Percentiles rank a stretch among this genome's conserved stretches.
These are phyloP conservation scores for Champsocephalus gunnari DNA, from an alignment of 2,797 vertebrate species.

Conservation along the genomic window DNA sequence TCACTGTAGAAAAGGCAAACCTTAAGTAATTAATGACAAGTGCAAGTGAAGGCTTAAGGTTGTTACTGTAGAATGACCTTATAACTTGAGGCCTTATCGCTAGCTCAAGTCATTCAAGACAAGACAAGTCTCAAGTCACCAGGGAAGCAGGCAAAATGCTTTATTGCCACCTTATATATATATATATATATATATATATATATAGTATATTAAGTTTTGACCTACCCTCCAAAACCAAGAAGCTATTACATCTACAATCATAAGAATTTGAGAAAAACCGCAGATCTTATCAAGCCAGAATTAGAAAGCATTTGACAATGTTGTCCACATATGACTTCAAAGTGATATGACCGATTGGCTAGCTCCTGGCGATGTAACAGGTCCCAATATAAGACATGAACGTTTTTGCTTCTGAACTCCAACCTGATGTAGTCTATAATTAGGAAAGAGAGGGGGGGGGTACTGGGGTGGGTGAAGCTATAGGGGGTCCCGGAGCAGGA, in stretches of 20 bases:
- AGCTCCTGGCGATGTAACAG: too few relatives aligned
- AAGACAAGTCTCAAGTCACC: neutral
- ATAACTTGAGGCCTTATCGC: neutral
- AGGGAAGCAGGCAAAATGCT: neutral
- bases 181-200: neutral
- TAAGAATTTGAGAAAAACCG: neutral
- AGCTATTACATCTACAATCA: too few relatives aligned
- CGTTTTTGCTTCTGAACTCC: neutral
- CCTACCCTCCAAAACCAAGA: neutral
- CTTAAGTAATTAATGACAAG: neutral
- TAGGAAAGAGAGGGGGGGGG: slow-evolving; percentile 34
- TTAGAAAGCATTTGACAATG: neutral
- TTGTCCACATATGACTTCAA: neutral
- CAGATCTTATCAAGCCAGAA: neutral
- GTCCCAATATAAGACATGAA: neutral
- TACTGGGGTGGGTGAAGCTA: slow-evolving; percentile 57
- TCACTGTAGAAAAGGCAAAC: neutral
- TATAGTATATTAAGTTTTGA: neutral
- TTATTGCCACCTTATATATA: neutral
- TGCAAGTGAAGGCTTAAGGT: neutral
- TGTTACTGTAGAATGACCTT: neutral
- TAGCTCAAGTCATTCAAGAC: neutral
- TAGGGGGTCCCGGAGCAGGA: slow-evolving; percentile 61
- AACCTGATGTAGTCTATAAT: slow-evolving; percentile 73
- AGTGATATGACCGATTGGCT: neutral